phyloP scores from a whole-genome alignment of 2,797 vertebrate genomes.

The Euthynnus affinis region DNA sequence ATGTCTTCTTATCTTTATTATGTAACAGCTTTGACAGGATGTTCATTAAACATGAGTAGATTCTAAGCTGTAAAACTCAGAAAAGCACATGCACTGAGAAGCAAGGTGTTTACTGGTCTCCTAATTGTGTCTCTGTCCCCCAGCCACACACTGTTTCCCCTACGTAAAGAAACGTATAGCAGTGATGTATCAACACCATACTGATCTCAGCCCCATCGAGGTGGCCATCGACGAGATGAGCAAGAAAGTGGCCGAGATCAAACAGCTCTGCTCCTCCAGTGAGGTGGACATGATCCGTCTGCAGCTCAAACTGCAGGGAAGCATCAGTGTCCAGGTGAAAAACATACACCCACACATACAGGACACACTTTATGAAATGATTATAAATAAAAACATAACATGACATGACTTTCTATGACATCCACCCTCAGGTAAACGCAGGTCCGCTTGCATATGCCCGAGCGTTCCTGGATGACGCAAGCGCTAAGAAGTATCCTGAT shows the following conservation, averaged over 20 bases:
- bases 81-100: neutral
- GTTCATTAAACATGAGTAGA: neutral
- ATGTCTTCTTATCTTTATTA: slow-evolving; percentile 69
- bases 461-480: slow-evolving; percentile 94
- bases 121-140: slow-evolving; percentile 2
- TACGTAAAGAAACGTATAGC: slow-evolving; percentile 98
- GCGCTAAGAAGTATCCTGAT: slow-evolving; percentile 95
- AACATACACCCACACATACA: neutral
- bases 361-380: neutral
- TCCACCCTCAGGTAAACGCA: slow-evolving; percentile 91
- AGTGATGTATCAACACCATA: slow-evolving; percentile 98
- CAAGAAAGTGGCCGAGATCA: slow-evolving; percentile 94
- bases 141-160: slow-evolving; percentile 98
- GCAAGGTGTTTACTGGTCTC: neutral
- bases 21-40: slow-evolving; percentile 17
- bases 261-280: slow-evolving; percentile 92
- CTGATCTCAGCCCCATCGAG: slow-evolving; percentile 97
- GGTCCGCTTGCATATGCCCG: slow-evolving; percentile 96
- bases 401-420: neutral
- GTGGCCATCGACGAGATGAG: slow-evolving; percentile 99
- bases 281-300: slow-evolving; percentile 99
- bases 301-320: slow-evolving; percentile 97
- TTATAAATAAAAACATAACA: neutral
- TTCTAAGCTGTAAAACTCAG: slow-evolving; percentile 24
- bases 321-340: slow-evolving; percentile 96